Evolutionary conservation across 2,113 vertebrate genomes (phyloP).

Genomic region (Saccopteryx bilineata): DNA sequence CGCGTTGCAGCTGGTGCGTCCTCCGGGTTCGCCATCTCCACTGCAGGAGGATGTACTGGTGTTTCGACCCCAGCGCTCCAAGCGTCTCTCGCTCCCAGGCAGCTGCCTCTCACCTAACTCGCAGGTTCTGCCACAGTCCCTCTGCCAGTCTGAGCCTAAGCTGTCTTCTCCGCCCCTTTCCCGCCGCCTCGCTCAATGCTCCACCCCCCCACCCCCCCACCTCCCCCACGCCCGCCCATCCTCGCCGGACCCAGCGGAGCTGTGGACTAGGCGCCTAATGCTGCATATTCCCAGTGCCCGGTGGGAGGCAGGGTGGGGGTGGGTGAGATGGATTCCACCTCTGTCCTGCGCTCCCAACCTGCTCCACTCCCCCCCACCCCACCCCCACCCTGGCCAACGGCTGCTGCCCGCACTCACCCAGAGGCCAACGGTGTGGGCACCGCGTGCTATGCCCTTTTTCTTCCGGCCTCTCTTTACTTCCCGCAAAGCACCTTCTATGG

Average conservation of each 20-base stretch:
- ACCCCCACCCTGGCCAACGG: not conserved
- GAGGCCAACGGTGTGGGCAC: conserved; percentile 12
- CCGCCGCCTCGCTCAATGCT: conserved; percentile 50
- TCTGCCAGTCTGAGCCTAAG: not conserved
- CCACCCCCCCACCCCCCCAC: conserved; percentile 68
- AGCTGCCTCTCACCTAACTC: conserved; percentile 24
- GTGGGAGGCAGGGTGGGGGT: fast-evolving
- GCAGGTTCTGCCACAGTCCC: conserved; percentile 71
- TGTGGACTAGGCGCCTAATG: not conserved
- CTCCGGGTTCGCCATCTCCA: not conserved
- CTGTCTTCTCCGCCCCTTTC: conserved; percentile 78
- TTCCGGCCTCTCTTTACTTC: conserved; percentile 12
- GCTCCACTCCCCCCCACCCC: not conserved
- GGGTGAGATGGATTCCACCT: not conserved
- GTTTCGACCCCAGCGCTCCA: not conserved
- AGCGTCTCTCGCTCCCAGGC: not conserved
- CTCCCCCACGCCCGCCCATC: conserved; percentile 42
- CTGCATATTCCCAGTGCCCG: fast-evolving
- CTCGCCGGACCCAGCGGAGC: not conserved
- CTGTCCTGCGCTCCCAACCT: not conserved
- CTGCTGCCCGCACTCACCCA: not conserved
- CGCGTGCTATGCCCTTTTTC: not conserved
- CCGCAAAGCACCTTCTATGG: not conserved
- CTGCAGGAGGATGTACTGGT: not conserved
- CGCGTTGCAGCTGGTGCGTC: not conserved